Evolutionary conservation across 2,888 invertebrate genomes (phyloP), one percentile per base, ranked within the genome.

Genomic region (Drosophila birchii): DNA sequence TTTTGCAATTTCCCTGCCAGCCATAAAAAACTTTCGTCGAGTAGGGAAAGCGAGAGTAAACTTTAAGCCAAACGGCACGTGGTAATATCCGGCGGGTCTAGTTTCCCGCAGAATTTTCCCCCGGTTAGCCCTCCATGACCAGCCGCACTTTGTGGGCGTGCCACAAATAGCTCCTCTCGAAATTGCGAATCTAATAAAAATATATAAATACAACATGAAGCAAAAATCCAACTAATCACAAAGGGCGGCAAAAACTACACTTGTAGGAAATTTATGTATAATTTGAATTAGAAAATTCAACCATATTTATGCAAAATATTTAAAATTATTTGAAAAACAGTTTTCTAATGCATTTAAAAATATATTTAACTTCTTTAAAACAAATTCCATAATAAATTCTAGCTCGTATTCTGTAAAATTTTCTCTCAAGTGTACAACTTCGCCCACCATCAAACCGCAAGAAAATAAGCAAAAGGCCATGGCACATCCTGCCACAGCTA

Each of bases 111-210:
- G 59, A 69, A 55, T 59, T 75, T 58, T 78, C 67, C 76, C 76
- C 71, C 51, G 47, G 51, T 39, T 44, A 66, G 54, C 41, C 51
- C 69, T 53, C 32, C 57, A 26, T 51, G 60, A 60, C 56, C 66
- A 60, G 29, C 49, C 56, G 34, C 74, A 41, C 47, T 71, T 62
- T 39, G 39, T 55, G 73, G 56, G 41, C 47, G 53, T 55, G 16
- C 60, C 20, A 55, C 26, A 29, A 55, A 39, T 34, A 51, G 51
- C 26, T n/a, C 18, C 41, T 36, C 62, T 70, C 71, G 78, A 82
- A 82, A 85, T 79, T 80, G 81, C 74, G 67, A 81, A 86, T 76
- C 73, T 75, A 79, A 58, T 78, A 67, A 68, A 85, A 85, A 75
- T 73, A 73, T 72, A 73, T 54, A 60, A 70, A 67, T 59, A 61